A percentile compares a stretch with the other conserved stretches of the same genome.
Conservation (phyloP, 1,140 invertebrate genomes). For the Trichomalopsis sarcophagae region DNA sequence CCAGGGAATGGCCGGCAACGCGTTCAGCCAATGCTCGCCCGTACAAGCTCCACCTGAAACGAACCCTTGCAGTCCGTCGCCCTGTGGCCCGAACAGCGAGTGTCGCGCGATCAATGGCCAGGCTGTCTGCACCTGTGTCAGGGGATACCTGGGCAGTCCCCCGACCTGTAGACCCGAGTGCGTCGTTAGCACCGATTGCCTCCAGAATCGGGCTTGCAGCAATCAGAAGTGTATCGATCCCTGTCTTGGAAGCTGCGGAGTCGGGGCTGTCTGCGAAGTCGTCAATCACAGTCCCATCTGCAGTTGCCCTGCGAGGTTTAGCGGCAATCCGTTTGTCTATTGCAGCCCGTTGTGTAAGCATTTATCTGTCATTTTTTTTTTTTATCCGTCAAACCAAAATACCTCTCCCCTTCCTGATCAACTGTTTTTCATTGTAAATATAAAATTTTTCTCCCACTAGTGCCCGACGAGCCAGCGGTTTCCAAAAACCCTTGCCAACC, state of each 20-base stretch:
- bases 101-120: conserved; percentile 79
- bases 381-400: background rate
- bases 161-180: conserved; percentile 83
- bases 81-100: conserved; percentile 81
- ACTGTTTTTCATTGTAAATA: background rate
- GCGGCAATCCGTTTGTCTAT: conserved; percentile 78
- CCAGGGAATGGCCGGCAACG: conserved; percentile 81
- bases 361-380: background rate
- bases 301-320: conserved; percentile 77
- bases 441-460: conserved; percentile 54
- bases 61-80: conserved; percentile 79
- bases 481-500: conserved; percentile 76
- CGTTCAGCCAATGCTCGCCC: conserved; percentile 78
- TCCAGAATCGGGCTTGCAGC: conserved; percentile 79
- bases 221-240: conserved; percentile 84
- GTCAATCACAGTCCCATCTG: conserved; percentile 80
- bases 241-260: conserved; percentile 82
- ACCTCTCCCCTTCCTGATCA: background rate
- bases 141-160: conserved; percentile 80
- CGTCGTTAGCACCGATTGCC: conserved; percentile 80
- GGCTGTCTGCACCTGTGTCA: conserved; percentile 82
- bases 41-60: conserved; percentile 63
- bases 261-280: conserved; percentile 79
- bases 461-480: conserved; percentile 56
- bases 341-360: conserved; percentile 74